A percentile compares a stretch with the other conserved stretches of the same genome.
phyloP scores from a whole-genome alignment of 2,113 vertebrate genomes.

The Gymnocephalus cernua region DNA sequence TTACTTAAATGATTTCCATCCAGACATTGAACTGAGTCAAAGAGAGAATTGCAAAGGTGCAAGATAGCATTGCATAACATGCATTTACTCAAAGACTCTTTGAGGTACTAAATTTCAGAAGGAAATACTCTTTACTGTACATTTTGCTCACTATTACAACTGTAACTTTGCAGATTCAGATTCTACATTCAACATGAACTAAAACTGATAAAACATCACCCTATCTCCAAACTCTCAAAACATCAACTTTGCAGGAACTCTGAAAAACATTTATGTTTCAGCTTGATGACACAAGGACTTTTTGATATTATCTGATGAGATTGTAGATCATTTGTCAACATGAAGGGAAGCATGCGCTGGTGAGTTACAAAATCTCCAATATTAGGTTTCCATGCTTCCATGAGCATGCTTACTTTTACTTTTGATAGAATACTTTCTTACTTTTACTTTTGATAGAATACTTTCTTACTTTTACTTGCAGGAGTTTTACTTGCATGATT shows the following conservation, averaged over 20 bases:
- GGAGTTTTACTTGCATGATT: neutral
- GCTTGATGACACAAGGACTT: neutral
- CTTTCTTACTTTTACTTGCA: neutral
- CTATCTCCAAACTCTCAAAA: neutral
- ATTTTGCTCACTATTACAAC: neutral
- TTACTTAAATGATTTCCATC: neutral
- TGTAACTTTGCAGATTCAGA: neutral
- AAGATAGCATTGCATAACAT: neutral
- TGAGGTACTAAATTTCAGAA: neutral
- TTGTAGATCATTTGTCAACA: slow-evolving; percentile 27
- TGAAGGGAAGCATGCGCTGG: neutral
- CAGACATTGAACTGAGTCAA: neutral
- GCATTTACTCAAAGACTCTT: neutral
- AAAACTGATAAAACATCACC: neutral
- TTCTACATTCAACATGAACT: neutral
- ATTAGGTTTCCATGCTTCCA: neutral
- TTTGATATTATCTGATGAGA: slow-evolving; percentile 13
- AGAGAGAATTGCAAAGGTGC: neutral
- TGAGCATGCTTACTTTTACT: neutral
- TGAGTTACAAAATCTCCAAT: neutral
- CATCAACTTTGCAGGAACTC: neutral
- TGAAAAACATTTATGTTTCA: slow-evolving; percentile 6
- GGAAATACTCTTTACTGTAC: neutral
- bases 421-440: neutral
- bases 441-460: neutral